phyloP scores from a whole-genome alignment of 1,140 invertebrate genomes.

The Pseudomyrmex concolor region DNA sequence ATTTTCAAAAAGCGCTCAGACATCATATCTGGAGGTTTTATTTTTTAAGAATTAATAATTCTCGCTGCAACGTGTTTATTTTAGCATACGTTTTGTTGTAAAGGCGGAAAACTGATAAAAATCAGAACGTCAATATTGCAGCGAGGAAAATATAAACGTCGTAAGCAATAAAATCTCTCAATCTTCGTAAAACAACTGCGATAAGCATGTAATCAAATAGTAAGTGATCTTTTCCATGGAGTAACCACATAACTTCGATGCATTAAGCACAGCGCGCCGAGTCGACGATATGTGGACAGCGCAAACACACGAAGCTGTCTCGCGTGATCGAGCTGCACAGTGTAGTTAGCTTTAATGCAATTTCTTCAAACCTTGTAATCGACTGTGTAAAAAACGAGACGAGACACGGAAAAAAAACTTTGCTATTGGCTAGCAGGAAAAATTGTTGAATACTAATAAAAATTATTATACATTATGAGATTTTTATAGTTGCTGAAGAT shows the following conservation, averaged over 20 bases:
- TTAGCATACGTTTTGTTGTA: no score
- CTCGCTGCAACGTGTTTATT: no score
- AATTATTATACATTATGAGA: no score
- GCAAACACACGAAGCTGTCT: constrained; percentile 24
- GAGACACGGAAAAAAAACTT: no score
- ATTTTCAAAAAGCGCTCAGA: no score
- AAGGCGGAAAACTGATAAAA: not conserved
- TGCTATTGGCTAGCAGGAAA: no score
- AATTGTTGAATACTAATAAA: no score
- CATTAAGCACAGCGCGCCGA: not conserved
- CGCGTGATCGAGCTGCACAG: constrained; percentile 3
- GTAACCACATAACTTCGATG: not conserved
- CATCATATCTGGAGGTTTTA: no score
- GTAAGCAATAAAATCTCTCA: not conserved
- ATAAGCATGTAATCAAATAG: not conserved
- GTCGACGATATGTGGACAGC: not conserved
- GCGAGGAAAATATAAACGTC: not conserved
- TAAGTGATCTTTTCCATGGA: not conserved
- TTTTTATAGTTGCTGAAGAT: no score
- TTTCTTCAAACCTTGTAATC: constrained; percentile 12
- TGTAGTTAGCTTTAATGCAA: not conserved
- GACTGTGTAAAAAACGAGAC: not conserved
- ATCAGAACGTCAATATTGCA: not conserved
- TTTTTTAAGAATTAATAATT: no score
- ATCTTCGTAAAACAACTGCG: not conserved